Evolutionary conservation across 2,888 invertebrate genomes (phyloP).

Genomic region (Hyalella azteca): DNA sequence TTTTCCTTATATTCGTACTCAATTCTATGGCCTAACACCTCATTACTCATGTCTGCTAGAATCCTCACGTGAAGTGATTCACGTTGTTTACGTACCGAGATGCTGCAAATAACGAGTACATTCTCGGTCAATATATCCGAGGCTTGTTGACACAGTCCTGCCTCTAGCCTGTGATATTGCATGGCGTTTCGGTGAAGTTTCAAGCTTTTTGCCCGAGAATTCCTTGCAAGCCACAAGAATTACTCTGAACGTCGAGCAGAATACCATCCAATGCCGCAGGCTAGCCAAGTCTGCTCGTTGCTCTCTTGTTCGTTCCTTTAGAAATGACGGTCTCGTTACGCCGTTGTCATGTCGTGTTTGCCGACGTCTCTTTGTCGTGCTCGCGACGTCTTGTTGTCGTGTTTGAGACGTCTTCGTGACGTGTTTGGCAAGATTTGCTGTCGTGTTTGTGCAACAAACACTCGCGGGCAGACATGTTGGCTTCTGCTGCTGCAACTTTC

Average conservation of each 20-base stretch:
- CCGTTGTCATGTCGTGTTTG: too few relatives aligned
- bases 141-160: background rate
- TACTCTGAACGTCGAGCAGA: background rate
- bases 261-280: background rate
- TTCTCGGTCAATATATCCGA: constrained; percentile 3
- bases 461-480: background rate
- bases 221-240: constrained; percentile 24
- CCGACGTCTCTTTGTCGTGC: too few relatives aligned
- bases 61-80: too few relatives aligned
- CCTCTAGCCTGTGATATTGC: constrained; percentile 14
- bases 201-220: background rate
- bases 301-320: background rate
- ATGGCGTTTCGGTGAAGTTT: background rate
- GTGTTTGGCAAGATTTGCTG: background rate
- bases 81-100: too few relatives aligned
- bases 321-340: too few relatives aligned
- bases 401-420: background rate
- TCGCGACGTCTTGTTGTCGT: too few relatives aligned
- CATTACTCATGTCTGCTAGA: too few relatives aligned
- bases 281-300: too few relatives aligned
- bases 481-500: constrained; percentile 5
- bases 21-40: too few relatives aligned
- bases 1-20: too few relatives aligned
- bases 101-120: too few relatives aligned
- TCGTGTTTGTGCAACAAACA: constrained; percentile 10